Evolutionary conservation across 64 coral and sea anemone genomes (phyloP), one percentile per base, ranked within the genome.

Genomic region (Stichodactyla mertensii): DNA sequence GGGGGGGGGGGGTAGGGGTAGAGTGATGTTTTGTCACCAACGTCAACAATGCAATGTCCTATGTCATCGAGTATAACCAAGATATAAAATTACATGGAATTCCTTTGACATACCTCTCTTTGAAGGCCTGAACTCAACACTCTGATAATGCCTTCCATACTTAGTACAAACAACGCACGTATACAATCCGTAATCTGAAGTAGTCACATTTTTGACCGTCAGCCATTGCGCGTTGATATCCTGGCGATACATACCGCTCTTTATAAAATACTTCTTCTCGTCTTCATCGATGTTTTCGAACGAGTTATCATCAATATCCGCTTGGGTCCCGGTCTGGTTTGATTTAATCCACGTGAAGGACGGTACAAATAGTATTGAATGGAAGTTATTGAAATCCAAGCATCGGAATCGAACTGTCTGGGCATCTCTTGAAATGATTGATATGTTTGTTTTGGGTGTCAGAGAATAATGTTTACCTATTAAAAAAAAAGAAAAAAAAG

Each of bases 291-390:
- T 61, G 45, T 67, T n/a, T 6, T 64, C 57, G 58, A 91, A 91
- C 13, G 64, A 60, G 16, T 84, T 84, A 77, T 83, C 13, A 61
- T 91, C 90, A 57, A 91, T 55, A 56, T 91, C 90, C 7, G 83
- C 59, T 27, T 79, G 51, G 13, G 14, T 70, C 61, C 52, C 51
- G 28, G 57, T 53, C 2, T 67, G 55, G 28, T 23, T 78, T 69
- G 82, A 91, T 91, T 86, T 91, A 22, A 91, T 86, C 89, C 89
- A 91, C 52, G 62, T 77, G 61, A 91, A 81, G 20, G 71, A 55
- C 16, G 55, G 71, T 28, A 22, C 36, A 27, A 74, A 13, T 0
- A 91, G 7, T 27, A 74, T 7, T 20, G 55, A 15, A 36, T 82
- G 52, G 80, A n/a, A 6, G 80, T 52, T n/a, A 51, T 55, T 82